Percentiles rank a stretch among this genome's conserved stretches.
Conservation (phyloP, 2,797 vertebrate species). For the Sus cebifrons region DNA sequence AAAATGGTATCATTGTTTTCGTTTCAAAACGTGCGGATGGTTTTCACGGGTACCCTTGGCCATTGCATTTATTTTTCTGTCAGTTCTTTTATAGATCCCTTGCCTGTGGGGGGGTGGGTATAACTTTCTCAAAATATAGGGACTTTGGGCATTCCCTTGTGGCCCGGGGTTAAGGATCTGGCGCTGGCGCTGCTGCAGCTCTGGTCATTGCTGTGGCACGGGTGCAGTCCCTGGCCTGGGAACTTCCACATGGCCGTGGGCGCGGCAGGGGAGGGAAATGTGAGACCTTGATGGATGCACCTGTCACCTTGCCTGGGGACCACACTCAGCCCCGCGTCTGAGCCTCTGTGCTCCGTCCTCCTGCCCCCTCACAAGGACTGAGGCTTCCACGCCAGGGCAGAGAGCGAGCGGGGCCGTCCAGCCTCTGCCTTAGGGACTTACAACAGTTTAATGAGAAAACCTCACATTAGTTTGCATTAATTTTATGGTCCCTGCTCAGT, state of each 20-base stretch:
- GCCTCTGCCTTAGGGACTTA: neutral
- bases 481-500: neutral
- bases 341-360: neutral
- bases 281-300: neutral
- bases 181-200: too few relatives aligned
- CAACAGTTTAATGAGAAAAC: neutral
- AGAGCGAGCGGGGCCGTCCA: neutral
- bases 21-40: neutral
- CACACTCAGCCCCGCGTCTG: accelerated
- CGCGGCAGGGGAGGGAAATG: neutral
- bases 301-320: neutral
- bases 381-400: too few relatives aligned
- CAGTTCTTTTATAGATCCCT: neutral
- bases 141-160: neutral
- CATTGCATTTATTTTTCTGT: neutral
- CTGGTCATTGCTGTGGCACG: too few relatives aligned
- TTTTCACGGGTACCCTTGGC: neutral
- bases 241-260: too few relatives aligned
- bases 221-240: too few relatives aligned
- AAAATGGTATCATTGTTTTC: neutral
- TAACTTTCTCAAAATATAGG: neutral
- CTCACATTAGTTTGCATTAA: conserved; percentile 10
- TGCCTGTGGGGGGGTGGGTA: neutral
- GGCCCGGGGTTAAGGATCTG: too few relatives aligned
- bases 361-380: neutral